Evolutionary conservation across 2,797 vertebrate genomes (phyloP).

Genomic region (Otus scops): DNA sequence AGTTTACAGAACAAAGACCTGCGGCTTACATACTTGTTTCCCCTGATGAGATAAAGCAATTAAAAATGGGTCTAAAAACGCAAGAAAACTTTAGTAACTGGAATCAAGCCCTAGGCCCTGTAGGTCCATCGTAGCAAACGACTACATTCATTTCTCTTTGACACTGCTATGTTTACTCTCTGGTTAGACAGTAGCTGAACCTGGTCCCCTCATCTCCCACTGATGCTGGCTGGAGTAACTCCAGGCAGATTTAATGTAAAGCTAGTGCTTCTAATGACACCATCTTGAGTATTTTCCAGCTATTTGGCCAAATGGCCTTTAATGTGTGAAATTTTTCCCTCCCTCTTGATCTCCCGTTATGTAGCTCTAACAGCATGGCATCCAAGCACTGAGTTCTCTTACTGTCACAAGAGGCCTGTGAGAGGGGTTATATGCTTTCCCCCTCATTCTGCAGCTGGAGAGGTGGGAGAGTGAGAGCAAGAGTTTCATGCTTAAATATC

Average conservation of each 20-base stretch:
- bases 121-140: background rate
- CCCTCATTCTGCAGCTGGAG: background rate
- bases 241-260: background rate
- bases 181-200: background rate
- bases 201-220: background rate
- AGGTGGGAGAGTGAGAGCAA: background rate
- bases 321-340: background rate
- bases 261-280: background rate
- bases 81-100: background rate
- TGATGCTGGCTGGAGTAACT: background rate
- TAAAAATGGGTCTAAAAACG: background rate
- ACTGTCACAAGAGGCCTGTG: background rate
- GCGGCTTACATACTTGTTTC: background rate
- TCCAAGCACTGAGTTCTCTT: background rate
- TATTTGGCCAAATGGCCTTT: background rate
- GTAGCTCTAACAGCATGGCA: background rate
- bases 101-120: background rate
- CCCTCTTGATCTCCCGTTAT: background rate
- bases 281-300: background rate
- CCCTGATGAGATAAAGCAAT: constrained; percentile 22
- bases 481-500: background rate
- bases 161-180: background rate
- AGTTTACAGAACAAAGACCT: constrained; percentile 6
- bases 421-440: background rate
- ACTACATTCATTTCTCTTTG: background rate